These are phyloP conservation scores for Corynorhinus townsendii DNA, from an alignment of 2,113 vertebrate species.

Conservation along the genomic window DNA sequence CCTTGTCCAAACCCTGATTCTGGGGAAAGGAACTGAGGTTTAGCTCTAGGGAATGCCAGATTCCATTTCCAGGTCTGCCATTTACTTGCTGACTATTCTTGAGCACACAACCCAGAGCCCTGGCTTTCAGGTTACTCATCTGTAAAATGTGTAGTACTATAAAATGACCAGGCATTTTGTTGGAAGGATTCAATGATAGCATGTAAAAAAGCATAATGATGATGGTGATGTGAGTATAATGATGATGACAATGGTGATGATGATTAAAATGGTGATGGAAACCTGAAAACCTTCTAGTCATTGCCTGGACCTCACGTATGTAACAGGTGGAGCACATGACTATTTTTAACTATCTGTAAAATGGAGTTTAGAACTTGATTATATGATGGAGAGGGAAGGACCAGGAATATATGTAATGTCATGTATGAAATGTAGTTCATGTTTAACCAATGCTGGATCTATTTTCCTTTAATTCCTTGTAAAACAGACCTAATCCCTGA, in stretches of 20 bases:
- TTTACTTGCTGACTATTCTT: background rate
- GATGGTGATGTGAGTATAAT: background rate
- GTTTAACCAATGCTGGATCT: background rate
- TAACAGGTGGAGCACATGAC: background rate
- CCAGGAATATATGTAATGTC: background rate
- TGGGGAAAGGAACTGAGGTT: background rate
- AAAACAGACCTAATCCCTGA: background rate
- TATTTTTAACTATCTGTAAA: background rate
- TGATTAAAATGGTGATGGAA: background rate
- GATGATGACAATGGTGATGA: too few species aligned
- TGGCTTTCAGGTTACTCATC: background rate
- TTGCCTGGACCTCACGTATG: background rate
- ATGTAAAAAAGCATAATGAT: background rate
- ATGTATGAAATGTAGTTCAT: background rate
- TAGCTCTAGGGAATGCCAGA: background rate
- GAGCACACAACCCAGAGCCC: background rate
- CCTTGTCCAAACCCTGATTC: background rate
- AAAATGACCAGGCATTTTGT: background rate
- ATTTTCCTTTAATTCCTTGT: slow-evolving; percentile 28
- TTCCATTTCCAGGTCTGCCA: background rate
- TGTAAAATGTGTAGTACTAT: background rate
- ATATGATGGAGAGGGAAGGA: background rate
- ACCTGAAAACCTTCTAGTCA: background rate
- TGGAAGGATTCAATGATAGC: background rate
- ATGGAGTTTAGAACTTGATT: background rate